Base-by-base conservation (phyloP, 2,797 vertebrate genomes). In the Loriculus beryllinus region DNA sequence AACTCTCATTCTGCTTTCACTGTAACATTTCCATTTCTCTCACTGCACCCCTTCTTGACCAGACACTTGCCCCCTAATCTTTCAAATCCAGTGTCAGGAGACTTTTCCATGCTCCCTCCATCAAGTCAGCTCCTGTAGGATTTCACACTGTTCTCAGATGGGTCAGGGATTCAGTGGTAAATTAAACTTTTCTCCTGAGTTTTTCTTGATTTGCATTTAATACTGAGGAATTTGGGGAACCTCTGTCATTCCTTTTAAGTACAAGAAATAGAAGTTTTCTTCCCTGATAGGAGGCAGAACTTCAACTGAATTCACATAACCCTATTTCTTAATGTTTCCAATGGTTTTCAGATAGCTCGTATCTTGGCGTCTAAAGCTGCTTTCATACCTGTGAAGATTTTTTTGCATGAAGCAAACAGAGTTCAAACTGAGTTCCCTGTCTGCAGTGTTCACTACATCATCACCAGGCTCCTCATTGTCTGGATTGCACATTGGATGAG, bases 371-470 rank as follows among this genome's bases (percentile, higher is more conserved):
- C 28, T 67, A 79, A 86, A 86, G 37, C 59, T 88, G 26, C 20
- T 87, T 14, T 93, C 84, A 83, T 86, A 95, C 54, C 69, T 92
- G 70, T 43, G 54, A 59, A 81, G 62, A 72, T 59, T 54, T 91
- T 91, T 95, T 81, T 92, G 22, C 74, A 86, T 0, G 4, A 86
- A 96, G 62, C 62, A 92, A 79, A 56, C 59, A 82, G 79, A 92
- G 84, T 95, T 95, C 90, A 93, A 80, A 77, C 48, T 2, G n/a
- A 94, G 56, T 79, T 95, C 47, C 25, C 88, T 81, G 91, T 92
- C 89, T 94, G 63, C 69, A 91, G 21, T 2, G 4, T 88, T 86
- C 79, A 76, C 54, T 90, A 79, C 70, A 84, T 91, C 63, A 79
- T 92, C 88, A 83, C 45, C 65, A 93, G 92, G 72, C 84, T 96